Evolutionary conservation across 2,113 vertebrate genomes (phyloP).

Genomic region (Astur gentilis): DNA sequence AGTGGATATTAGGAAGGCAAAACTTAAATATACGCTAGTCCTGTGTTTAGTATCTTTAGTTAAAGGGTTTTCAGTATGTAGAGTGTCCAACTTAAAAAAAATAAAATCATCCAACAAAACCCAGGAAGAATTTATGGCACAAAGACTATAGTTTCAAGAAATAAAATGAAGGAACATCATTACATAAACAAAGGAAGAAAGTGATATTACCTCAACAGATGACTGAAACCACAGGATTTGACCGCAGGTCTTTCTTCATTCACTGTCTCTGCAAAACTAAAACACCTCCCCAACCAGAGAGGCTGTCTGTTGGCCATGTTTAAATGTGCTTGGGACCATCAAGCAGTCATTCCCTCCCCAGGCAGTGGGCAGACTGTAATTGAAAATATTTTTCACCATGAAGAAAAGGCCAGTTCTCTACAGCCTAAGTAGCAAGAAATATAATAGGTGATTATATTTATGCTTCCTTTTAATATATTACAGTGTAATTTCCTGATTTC

Average conservation of each 20-base stretch:
- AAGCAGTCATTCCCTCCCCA: background rate
- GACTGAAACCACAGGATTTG: background rate
- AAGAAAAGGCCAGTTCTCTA: background rate
- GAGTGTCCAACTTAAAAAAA: background rate
- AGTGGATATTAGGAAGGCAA: background rate
- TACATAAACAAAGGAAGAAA: background rate
- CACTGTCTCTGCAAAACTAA: background rate
- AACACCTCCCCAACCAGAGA: background rate
- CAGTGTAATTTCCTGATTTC: background rate
- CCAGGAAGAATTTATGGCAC: background rate
- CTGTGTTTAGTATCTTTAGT: background rate
- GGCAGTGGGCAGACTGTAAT: background rate
- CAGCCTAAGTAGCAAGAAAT: background rate
- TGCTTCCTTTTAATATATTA: background rate
- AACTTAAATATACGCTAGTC: background rate
- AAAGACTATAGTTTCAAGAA: background rate
- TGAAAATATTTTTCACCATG: background rate
- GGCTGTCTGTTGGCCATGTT: background rate
- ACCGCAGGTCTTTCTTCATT: background rate
- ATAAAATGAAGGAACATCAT: background rate
- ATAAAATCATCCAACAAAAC: background rate
- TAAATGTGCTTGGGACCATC: background rate
- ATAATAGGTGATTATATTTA: background rate
- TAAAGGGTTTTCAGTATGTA: background rate
- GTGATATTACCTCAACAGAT: background rate